Conservation (phyloP, 2,888 invertebrate species). For the Sinohyriopsis cumingii region DNA sequence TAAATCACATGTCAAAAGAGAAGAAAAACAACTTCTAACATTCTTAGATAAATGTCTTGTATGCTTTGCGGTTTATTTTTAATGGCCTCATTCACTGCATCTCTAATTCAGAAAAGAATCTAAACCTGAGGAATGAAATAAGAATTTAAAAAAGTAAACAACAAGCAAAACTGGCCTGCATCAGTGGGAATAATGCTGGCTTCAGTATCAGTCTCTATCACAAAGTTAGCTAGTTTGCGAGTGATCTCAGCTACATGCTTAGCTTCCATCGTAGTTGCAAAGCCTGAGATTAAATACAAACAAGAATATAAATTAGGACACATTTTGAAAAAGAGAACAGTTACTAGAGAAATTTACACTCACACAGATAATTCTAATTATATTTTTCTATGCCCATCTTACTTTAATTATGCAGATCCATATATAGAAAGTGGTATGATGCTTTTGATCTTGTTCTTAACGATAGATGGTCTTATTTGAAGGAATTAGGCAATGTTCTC, state of each 20-base stretch:
- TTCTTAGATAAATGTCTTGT: not conserved
- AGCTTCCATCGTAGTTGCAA: conserved; percentile 58
- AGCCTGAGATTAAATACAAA: conserved; percentile 33
- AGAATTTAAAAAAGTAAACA: not conserved
- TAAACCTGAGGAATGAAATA: not conserved
- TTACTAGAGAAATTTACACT: conserved; percentile 12
- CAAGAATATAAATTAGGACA: too few relatives aligned
- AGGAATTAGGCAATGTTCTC: too few relatives aligned
- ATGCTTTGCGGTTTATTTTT: not conserved
- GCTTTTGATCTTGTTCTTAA: too few relatives aligned
- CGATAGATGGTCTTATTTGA: too few relatives aligned
- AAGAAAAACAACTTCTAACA: not conserved
- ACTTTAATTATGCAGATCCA: too few relatives aligned
- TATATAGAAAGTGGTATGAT: too few relatives aligned
- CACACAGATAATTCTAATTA: too few relatives aligned
- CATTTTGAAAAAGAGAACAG: not conserved
- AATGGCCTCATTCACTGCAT: too few relatives aligned
- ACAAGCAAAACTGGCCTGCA: conserved; percentile 49
- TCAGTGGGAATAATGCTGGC: conserved; percentile 65
- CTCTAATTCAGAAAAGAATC: too few relatives aligned
- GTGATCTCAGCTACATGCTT: conserved; percentile 69
- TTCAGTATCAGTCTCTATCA: conserved; percentile 71
- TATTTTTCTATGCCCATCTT: too few relatives aligned
- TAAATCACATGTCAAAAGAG: not conserved
- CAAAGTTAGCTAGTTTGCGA: conserved; percentile 69